Conservation (phyloP, 2,888 invertebrate genomes). For the Tigriopus californicus region DNA sequence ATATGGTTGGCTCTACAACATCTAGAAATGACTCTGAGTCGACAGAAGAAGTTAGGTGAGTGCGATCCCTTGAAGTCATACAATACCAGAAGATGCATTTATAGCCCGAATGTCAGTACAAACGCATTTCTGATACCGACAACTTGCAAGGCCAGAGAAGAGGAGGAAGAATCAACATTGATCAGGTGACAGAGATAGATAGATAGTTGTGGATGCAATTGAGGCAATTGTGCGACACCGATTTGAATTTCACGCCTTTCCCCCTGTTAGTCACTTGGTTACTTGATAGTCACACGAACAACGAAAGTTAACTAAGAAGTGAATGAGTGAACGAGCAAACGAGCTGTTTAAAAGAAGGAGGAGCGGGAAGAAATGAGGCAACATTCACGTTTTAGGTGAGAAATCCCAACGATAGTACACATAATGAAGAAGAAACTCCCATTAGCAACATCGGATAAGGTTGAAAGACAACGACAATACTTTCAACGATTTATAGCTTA, state of each 20-base stretch:
- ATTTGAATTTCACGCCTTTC: too few species aligned
- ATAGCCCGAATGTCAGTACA: slow-evolving; percentile 6
- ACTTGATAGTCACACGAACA: too few species aligned
- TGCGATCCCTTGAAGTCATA: not conserved
- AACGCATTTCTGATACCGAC: slow-evolving; percentile 14
- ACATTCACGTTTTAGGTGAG: not conserved
- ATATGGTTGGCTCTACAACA: too few species aligned
- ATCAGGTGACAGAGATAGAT: too few species aligned
- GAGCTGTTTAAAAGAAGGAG: not conserved
- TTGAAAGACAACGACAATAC: not conserved
- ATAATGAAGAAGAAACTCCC: not conserved
- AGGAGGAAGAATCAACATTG: too few species aligned
- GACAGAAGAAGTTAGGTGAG: too few species aligned
- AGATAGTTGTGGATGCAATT: too few species aligned
- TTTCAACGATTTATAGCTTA: not conserved
- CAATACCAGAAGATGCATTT: slow-evolving; percentile 16
- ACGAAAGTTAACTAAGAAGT: not conserved
- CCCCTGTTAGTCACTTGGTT: too few species aligned
- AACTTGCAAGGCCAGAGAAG: too few species aligned
- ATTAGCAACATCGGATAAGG: too few species aligned
- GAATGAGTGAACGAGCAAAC: not conserved
- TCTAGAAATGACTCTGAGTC: too few species aligned
- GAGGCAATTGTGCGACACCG: too few species aligned
- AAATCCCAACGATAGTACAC: not conserved
- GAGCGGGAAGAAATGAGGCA: not conserved